phyloP scores from a whole-genome alignment of 2,113 vertebrate genomes.

The Irena cyanogastra region DNA sequence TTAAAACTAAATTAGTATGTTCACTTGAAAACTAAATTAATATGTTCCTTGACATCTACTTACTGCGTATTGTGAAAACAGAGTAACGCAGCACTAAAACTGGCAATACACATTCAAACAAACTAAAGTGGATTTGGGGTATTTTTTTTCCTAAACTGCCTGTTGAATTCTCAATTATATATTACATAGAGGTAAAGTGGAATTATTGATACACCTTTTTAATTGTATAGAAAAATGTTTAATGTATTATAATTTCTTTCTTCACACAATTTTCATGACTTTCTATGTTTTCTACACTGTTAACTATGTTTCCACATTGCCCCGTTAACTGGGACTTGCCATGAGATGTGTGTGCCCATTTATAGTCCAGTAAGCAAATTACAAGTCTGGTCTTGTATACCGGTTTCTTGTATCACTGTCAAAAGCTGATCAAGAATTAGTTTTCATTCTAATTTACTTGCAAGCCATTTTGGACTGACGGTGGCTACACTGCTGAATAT shows the following conservation, averaged over 20 bases:
- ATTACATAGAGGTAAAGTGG: neutral
- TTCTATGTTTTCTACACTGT: neutral
- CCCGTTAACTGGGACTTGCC: neutral
- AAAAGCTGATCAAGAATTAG: neutral
- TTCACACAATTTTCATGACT: neutral
- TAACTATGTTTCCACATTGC: neutral
- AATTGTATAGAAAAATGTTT: neutral
- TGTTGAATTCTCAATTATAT: neutral
- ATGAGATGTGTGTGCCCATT: neutral
- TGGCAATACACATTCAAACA: neutral
- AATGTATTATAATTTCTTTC: neutral
- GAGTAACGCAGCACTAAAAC: neutral
- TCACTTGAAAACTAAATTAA: neutral
- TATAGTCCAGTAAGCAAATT: neutral
- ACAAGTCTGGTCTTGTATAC: neutral
- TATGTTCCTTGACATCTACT: neutral
- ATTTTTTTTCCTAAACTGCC: neutral
- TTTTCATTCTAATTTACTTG: neutral
- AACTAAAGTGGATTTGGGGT: neutral
- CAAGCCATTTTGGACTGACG: conserved; percentile 19
- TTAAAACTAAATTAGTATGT: neutral
- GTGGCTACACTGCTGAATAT: neutral
- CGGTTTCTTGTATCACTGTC: neutral
- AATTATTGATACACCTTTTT: neutral
- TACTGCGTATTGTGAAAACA: neutral